Evolutionary conservation across 2,888 invertebrate species (phyloP), one percentile per base, ranked within the genome.

Genomic region (Deroplatys truncata): DNA sequence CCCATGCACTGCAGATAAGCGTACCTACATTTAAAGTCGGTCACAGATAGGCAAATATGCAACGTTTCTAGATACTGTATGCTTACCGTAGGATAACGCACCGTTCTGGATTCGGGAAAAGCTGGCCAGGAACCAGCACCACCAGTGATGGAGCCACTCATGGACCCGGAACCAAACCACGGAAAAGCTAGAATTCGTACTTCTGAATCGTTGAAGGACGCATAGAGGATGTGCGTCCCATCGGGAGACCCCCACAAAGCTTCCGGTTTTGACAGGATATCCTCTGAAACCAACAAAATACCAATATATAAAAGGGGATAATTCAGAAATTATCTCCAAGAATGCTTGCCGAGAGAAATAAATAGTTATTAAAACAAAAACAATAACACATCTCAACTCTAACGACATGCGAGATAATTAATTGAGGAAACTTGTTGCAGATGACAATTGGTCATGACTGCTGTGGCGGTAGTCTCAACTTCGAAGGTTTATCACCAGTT

Each of bases 241-340:
- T 97, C 97, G 28, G 95, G 94, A 0, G 96, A 97, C 93, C 97
- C 96, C 99, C 99, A 99, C 92, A 97, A 94, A 86, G 98, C 98
- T 92, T 97, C 96, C 90, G 96, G 96, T 92, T 92, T 94, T 91
- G 96, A 96, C 92, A 98, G 95, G 92, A 98, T 96, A 94, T 98
- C 98, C 95, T 98, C 98, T 98, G 95, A 83, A 85, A 84, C 84
- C 28, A 83, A 43, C 43, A 43, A 43, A 43, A 43, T 43, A 25
- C 83, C 83, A 83, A 25, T 83, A 83, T 9, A 43, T 43, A 13
- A 43, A 43, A 43, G 13, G 13, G 43, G 43, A 35, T 8, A 35
- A 35, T 31, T 31, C 31, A 5, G 31, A 31, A 31, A 31, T 35
- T 35, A 35, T 35, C 8, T 35, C 35, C 35, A 35, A 35, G 8